Conservation (phyloP, 2,888 invertebrate genomes). For the Euzetes globulus region DNA sequence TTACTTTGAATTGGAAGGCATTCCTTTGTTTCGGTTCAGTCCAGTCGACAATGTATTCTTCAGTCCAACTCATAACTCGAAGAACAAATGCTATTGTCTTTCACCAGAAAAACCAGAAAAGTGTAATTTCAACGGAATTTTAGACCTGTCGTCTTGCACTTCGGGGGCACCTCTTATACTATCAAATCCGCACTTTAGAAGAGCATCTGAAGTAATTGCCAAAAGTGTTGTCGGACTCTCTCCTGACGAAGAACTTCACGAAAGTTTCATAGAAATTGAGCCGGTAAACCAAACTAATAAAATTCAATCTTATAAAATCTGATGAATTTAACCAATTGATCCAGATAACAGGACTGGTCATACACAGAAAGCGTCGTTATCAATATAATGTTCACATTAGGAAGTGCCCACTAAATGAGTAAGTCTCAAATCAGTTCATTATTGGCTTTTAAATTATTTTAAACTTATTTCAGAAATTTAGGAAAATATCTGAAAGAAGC, state of each 20-base stretch:
- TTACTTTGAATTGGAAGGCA: slow-evolving; percentile 8
- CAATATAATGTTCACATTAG: slow-evolving; percentile 31
- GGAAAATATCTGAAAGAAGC: slow-evolving; percentile 15
- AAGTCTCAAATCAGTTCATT: neutral
- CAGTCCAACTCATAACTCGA: slow-evolving; percentile 13
- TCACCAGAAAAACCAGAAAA: slow-evolving; percentile 19
- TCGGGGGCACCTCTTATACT: slow-evolving; percentile 36
- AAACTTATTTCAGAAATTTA: slow-evolving; percentile 12
- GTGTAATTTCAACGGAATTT: slow-evolving; percentile 44
- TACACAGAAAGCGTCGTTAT: neutral
- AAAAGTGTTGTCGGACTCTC: slow-evolving; percentile 35
- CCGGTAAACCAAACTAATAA: no score
- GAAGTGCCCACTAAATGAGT: slow-evolving; percentile 30
- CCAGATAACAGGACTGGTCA: slow-evolving; percentile 25
- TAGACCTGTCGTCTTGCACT: slow-evolving; percentile 38
- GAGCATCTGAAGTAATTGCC: slow-evolving; percentile 11
- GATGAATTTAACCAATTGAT: neutral
- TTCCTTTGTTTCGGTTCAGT: slow-evolving; percentile 26
- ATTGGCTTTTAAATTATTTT: neutral
- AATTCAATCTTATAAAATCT: no score
- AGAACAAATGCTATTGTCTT: slow-evolving; percentile 35
- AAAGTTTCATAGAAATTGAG: slow-evolving; percentile 38
- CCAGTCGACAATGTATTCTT: slow-evolving; percentile 30
- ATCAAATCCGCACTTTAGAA: slow-evolving; percentile 37
- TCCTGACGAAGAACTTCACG: slow-evolving; percentile 35